Evolutionary conservation across 2,113 vertebrate genomes (phyloP).

Genomic region (Chaenocephalus aceratus): DNA sequence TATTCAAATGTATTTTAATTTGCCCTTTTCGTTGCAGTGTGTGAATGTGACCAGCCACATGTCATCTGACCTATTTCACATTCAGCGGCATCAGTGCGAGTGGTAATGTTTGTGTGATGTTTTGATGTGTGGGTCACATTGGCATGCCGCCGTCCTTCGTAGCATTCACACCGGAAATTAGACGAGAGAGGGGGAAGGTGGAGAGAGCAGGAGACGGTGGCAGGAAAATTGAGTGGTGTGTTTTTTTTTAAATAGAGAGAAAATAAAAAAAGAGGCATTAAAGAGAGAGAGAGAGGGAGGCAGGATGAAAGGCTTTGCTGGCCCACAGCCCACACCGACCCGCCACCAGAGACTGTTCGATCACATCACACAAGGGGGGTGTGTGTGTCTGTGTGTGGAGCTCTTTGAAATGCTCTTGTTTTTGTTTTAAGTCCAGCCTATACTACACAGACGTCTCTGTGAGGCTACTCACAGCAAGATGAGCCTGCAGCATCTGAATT

Average conservation of each 20-base stretch:
- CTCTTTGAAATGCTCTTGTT: conserved; percentile 6
- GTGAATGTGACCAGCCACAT: conserved; percentile 24
- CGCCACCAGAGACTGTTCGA: conserved; percentile 33
- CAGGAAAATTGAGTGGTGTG: conserved; percentile 5
- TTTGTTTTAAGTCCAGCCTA: neutral
- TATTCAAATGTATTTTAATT: conserved; percentile 44
- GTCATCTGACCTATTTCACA: conserved; percentile 64
- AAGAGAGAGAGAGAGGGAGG: conserved; percentile 12
- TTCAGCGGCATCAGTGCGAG: conserved; percentile 6
- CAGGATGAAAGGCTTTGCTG: conserved; percentile 54
- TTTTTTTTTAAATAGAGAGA: conserved; percentile 11
- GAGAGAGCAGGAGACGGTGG: neutral
- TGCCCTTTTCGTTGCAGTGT: neutral
- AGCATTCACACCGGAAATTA: conserved; percentile 46
- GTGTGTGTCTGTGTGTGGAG: conserved; percentile 35
- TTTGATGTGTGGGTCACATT: conserved; percentile 42
- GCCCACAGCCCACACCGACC: conserved; percentile 43
- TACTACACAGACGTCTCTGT: conserved; percentile 50
- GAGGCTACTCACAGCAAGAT: conserved; percentile 4
- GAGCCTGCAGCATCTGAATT: conserved; percentile 28
- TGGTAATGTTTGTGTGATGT: conserved; percentile 3
- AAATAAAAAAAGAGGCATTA: conserved; percentile 9
- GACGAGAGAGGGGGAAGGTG: conserved; percentile 4
- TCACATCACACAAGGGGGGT: conserved; percentile 40
- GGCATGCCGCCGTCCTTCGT: conserved; percentile 23